Base-by-base conservation (phyloP, 2,797 vertebrate genomes). In the Amazona finschi region DNA sequence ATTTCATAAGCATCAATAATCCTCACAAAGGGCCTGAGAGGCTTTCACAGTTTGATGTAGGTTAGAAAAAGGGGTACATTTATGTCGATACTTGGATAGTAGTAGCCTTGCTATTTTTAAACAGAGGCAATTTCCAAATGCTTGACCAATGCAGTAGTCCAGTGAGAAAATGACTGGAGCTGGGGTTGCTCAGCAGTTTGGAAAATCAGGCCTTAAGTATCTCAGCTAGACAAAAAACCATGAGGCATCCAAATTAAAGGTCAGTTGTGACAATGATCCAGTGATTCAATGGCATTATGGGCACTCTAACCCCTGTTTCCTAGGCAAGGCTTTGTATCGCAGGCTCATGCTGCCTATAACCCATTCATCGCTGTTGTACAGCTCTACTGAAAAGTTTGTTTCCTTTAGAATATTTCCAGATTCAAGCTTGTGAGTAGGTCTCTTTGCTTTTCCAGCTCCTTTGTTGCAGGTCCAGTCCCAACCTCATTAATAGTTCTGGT, bases 401-500 rank as follows among this genome's bases (percentile, higher is more conserved):
- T 72, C 66, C 62, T 91, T 94, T 58, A 82, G 70, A 72, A 14
- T 38, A 30, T 62, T 77, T 92, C 73, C 82, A 86, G 71, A n/a
- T 57, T 73, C 50, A 60, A 75, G 79, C 28, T 41, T 88, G 76
- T 70, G 39, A 89, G 66, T 43, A 60, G 28, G 39, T 89, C 57
- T 46, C 58, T 95, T 33, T 85, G 70, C 62, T 83, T 82, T 82
- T 66, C 39, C 80, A 92, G 44, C 10, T 84, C 66, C 64, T 90
- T 92, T 96, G 76, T 94, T 84, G 55, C 25, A 46, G n/a, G 30
- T 66, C 73, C 82, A 84, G 7, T 75, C 70, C 79, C 1, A 0
- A 65, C 52, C 80, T 95, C 85, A 76, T 93, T 92, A 92, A 74
- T 38, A 71, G 16, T 89, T 64, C 25, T 90, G 44, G 92, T 91